Evolutionary conservation across 2,113 vertebrate genomes (phyloP).

Genomic region (Tapirus terrestris): DNA sequence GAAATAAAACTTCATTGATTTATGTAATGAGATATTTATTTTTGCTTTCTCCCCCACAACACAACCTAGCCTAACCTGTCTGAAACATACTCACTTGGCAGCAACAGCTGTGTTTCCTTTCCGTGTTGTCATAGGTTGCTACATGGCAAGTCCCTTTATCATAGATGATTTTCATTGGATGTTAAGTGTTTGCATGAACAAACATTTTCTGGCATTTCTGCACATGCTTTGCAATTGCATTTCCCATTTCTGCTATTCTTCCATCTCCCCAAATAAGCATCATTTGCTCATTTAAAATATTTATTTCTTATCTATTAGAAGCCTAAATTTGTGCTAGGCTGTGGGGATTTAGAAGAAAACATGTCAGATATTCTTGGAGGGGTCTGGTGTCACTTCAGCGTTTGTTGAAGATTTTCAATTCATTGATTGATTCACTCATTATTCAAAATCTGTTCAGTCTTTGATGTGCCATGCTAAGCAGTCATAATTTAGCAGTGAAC

Average conservation of each 20-base stretch:
- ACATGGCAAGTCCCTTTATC: not conserved
- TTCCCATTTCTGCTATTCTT: not conserved
- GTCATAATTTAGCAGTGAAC: not conserved
- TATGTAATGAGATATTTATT: not conserved
- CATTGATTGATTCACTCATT: not conserved
- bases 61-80: not conserved
- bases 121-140: not conserved
- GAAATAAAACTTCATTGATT: not conserved
- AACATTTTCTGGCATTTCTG: not conserved
- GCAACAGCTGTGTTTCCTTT: not conserved
- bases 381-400: not conserved
- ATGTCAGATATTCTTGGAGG: not conserved
- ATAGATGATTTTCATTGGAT: not conserved
- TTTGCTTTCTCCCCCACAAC: not conserved
- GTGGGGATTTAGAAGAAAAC: not conserved
- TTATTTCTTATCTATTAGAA: not conserved
- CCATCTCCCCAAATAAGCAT: not conserved
- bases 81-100: not conserved
- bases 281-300: not conserved
- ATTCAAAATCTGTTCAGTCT: slow-evolving; percentile 24
- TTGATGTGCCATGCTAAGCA: not conserved
- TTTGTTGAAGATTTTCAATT: slow-evolving; percentile 6
- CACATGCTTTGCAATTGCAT: not conserved
- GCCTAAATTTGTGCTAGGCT: not conserved
- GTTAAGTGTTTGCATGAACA: not conserved